Conservation (phyloP, 2,888 invertebrate species). For the Pseudanteris insignis region DNA sequence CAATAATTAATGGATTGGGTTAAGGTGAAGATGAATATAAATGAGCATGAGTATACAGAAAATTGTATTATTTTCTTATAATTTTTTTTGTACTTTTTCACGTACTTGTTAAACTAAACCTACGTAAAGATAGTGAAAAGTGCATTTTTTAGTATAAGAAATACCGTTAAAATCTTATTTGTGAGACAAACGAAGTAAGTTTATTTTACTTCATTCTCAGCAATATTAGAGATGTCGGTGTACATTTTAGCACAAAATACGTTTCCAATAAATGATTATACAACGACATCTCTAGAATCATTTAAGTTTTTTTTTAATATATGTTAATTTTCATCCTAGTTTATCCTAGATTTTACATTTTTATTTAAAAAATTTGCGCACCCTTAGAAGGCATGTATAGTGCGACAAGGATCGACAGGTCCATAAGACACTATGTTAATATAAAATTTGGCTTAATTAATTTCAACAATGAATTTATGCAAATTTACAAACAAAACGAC, state of each 20-base stretch:
- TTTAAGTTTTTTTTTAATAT: conserved; percentile 26
- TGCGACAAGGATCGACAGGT: conserved; percentile 2
- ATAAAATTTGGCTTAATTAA: conserved; percentile 42
- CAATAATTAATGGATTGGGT: not conserved
- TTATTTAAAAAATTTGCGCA: conserved; percentile 11
- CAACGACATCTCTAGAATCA: conserved; percentile 30
- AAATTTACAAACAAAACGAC: conserved; percentile 30
- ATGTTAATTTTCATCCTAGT: conserved; percentile 11
- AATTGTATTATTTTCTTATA: conserved; percentile 43
- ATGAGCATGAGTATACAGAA: conserved; percentile 29
- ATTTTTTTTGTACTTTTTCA: conserved; percentile 42
- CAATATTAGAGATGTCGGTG: conserved; percentile 30
- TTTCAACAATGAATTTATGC: conserved; percentile 19
- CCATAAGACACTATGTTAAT: conserved; percentile 42
- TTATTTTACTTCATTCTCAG: conserved; percentile 28
- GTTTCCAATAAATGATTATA: conserved; percentile 20
- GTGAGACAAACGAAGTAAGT: conserved; percentile 37
- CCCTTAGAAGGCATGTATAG: conserved; percentile 30
- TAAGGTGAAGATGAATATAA: not conserved
- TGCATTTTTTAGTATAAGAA: conserved; percentile 43
- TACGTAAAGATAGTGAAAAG: conserved; percentile 42
- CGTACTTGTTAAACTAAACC: conserved; percentile 37
- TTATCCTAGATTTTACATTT: conserved; percentile 5
- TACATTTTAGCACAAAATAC: conserved; percentile 35
- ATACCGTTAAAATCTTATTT: conserved; percentile 37